A percentile compares a stretch with the other conserved stretches of the same genome.
Conservation (phyloP, 2,797 vertebrate genomes). For the Centroberyx gerrardi region DNA sequence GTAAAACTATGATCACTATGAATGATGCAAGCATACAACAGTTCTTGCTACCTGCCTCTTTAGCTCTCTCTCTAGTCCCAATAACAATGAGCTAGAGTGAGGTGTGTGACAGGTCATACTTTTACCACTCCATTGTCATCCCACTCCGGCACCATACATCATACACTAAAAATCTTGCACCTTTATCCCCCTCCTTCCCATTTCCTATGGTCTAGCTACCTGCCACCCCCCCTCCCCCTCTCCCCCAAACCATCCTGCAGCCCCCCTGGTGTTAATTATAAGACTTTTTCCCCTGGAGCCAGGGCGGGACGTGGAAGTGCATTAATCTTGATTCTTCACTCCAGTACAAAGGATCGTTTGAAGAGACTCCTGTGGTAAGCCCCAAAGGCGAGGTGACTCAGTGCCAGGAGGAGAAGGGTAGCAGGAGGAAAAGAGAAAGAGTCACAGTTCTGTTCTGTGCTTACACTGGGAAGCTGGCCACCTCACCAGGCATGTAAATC, state of each 20-base stretch:
- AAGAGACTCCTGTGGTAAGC: slow-evolving; percentile 84
- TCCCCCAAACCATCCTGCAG: slow-evolving; percentile 57
- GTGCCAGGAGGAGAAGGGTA: slow-evolving; percentile 53
- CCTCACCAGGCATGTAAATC: slow-evolving; percentile 61
- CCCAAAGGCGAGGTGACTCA: slow-evolving; percentile 78
- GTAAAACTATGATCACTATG: slow-evolving; percentile 48
- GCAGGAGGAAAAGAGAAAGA: slow-evolving; percentile 42
- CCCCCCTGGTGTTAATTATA: slow-evolving; percentile 87
- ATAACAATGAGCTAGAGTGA: slow-evolving; percentile 64
- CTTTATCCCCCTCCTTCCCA: slow-evolving; percentile 51
- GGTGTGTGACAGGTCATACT: slow-evolving; percentile 61
- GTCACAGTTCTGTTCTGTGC: slow-evolving; percentile 55
- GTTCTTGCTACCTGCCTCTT: slow-evolving; percentile 47
- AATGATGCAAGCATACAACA: slow-evolving; percentile 56
- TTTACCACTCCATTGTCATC: slow-evolving; percentile 51
- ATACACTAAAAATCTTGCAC: slow-evolving; percentile 57
- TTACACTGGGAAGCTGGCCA: slow-evolving; percentile 50
- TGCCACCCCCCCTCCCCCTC: slow-evolving; percentile 57
- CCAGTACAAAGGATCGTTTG: slow-evolving; percentile 83
- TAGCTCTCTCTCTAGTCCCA: slow-evolving; percentile 57
- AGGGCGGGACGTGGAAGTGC: slow-evolving; percentile 77
- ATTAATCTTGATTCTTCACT: slow-evolving; percentile 88
- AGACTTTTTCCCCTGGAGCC: slow-evolving; percentile 64
- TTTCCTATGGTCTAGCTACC: slow-evolving; percentile 56
- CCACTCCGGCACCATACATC: slow-evolving; percentile 54